Conservation (phyloP, 2,113 vertebrate species). For the Takifugu flavidus region DNA sequence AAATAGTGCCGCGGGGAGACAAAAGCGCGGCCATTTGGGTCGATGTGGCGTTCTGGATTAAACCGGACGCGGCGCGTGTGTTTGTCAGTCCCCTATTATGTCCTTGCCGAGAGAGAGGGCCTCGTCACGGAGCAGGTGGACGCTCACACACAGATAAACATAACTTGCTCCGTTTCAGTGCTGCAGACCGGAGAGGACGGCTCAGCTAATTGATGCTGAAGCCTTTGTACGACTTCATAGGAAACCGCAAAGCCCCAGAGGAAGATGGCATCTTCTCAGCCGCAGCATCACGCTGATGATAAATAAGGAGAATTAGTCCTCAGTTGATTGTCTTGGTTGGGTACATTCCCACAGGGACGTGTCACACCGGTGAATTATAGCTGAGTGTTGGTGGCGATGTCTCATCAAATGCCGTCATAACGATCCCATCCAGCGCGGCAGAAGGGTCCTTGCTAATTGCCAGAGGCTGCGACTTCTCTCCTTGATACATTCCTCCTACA, state of each 20-base stretch:
- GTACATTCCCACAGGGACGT: slow-evolving; percentile 36
- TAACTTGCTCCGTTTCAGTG: slow-evolving; percentile 21
- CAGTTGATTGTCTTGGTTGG: slow-evolving; percentile 44
- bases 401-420: slow-evolving; percentile 56
- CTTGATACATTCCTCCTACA: slow-evolving; percentile 25
- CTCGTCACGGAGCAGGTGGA: slow-evolving; percentile 41
- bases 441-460: slow-evolving; percentile 36
- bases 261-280: slow-evolving; percentile 17
- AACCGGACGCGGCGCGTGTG: slow-evolving; percentile 44
- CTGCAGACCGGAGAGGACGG: slow-evolving; percentile 24
- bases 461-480: slow-evolving; percentile 18
- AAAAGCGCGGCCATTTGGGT: slow-evolving; percentile 67
- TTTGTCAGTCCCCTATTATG: slow-evolving; percentile 22
- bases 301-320: slow-evolving; percentile 58
- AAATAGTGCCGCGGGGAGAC: slow-evolving; percentile 70
- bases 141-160: slow-evolving; percentile 10
- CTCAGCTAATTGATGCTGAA: slow-evolving; percentile 49
- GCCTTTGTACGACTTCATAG: slow-evolving; percentile 39
- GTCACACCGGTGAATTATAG: slow-evolving; percentile 34
- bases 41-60: slow-evolving; percentile 69
- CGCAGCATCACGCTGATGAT: slow-evolving; percentile 48
- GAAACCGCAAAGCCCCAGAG: slow-evolving; percentile 32
- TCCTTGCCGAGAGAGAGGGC: slow-evolving; percentile 40
- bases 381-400: slow-evolving; percentile 26
- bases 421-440: slow-evolving; percentile 30